phyloP scores from a whole-genome alignment of 2,888 invertebrate species.

The Lissonota sp. region DNA sequence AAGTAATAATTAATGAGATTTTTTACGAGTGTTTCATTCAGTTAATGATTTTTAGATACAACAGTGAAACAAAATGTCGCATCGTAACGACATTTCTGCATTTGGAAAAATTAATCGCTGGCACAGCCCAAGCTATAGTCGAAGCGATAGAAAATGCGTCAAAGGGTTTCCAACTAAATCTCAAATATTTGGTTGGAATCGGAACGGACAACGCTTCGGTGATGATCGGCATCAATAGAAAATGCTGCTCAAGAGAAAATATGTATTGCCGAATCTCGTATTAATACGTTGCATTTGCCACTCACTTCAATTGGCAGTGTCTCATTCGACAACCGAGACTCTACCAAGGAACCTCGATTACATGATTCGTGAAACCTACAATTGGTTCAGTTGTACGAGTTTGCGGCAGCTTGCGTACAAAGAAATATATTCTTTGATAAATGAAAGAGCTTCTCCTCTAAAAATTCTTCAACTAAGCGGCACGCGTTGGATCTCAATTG shows the following conservation, averaged over 20 bases:
- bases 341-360: conserved; percentile 66
- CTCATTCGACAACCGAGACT: conserved; percentile 63
- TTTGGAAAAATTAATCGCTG: too few relatives aligned
- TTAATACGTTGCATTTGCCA: conserved; percentile 68
- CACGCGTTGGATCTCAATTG: conserved; percentile 64
- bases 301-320: conserved; percentile 67
- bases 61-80: too few relatives aligned
- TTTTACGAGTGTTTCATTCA: too few relatives aligned
- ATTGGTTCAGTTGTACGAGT: conserved; percentile 68
- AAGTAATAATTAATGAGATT: too few relatives aligned
- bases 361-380: conserved; percentile 67
- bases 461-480: conserved; percentile 58
- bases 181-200: not conserved
- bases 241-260: conserved; percentile 58
- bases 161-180: too few relatives aligned
- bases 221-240: not conserved
- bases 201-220: not conserved
- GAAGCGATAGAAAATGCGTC: too few relatives aligned
- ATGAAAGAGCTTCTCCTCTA: conserved; percentile 36
- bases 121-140: too few relatives aligned
- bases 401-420: conserved; percentile 58
- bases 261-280: conserved; percentile 50
- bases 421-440: conserved; percentile 63
- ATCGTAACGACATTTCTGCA: too few relatives aligned
- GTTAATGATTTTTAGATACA: too few relatives aligned